Percentiles rank a stretch among this genome's conserved stretches.
These are phyloP conservation scores for Poicephalus gulielmi DNA, from an alignment of 2,113 vertebrate genomes.

Conservation along the genomic window DNA sequence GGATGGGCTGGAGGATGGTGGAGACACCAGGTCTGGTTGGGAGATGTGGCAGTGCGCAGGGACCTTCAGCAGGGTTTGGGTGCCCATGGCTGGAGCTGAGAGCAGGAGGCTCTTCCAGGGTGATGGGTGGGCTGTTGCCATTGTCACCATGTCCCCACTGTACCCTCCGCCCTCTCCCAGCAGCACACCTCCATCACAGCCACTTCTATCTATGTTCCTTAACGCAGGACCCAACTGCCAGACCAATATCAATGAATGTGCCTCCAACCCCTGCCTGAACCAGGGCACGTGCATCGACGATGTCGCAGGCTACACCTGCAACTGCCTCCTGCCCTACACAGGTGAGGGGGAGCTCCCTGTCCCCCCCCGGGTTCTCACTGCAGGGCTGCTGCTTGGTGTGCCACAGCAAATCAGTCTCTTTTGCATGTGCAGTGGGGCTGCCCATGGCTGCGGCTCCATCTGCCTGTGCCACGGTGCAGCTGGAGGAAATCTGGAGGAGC, in stretches of 20 bases:
- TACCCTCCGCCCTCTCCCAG: neutral
- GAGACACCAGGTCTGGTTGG: neutral
- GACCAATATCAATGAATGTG: slow-evolving; percentile 96
- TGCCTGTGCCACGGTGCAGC: fast-evolving
- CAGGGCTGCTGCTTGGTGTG: fast-evolving
- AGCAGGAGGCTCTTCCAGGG: neutral
- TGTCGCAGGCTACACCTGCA: slow-evolving; percentile 93
- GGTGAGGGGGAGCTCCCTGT: slow-evolving; percentile 69
- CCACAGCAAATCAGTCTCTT: neutral
- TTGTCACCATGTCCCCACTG: fast-evolving
- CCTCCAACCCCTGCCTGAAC: slow-evolving; percentile 96
- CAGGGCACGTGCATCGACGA: slow-evolving; percentile 94
- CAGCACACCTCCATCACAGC: neutral
- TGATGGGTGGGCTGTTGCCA: neutral
- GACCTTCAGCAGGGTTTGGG: neutral
- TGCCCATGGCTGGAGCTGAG: neutral
- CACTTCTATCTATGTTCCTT: fast-evolving
- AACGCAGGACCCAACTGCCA: slow-evolving; percentile 91
- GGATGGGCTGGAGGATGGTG: neutral
- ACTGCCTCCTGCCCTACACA: slow-evolving; percentile 91
- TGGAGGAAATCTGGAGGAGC: neutral
- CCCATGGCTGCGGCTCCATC: neutral
- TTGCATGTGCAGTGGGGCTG: neutral
- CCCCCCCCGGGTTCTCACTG: neutral
- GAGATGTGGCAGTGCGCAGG: neutral